These are phyloP conservation scores for Camelus bactrianus DNA, from an alignment of 2,113 vertebrate genomes.

Conservation along the genomic window DNA sequence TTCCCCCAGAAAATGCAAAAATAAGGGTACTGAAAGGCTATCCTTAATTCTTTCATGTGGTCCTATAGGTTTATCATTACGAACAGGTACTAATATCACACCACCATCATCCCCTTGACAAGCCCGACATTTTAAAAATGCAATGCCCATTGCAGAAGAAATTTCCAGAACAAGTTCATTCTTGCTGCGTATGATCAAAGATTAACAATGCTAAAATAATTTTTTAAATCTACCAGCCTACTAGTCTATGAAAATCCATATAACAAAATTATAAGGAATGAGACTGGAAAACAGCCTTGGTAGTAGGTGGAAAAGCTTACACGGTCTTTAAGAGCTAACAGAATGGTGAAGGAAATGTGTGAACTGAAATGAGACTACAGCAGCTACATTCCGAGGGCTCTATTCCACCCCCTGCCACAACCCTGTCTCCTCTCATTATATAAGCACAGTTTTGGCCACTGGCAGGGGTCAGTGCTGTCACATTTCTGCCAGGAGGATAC, in stretches of 20 bases:
- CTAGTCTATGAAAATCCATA: constrained; percentile 40
- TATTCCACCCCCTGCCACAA: not conserved
- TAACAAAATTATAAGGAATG: constrained; percentile 11
- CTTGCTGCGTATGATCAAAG: constrained; percentile 6
- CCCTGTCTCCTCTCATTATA: not conserved
- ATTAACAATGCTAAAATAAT: not conserved
- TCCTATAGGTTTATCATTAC: not conserved
- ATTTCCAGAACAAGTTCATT: constrained; percentile 41
- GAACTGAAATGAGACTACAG: not conserved
- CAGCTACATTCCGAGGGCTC: not conserved
- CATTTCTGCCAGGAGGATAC: not conserved
- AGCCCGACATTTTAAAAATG: constrained; percentile 7
- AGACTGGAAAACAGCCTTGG: not conserved
- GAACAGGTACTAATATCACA: not conserved
- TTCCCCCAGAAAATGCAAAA: constrained; percentile 58
- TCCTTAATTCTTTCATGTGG: not conserved
- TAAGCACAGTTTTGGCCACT: not conserved
- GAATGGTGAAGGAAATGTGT: constrained; percentile 31
- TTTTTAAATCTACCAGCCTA: not conserved
- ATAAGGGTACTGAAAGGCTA: not conserved
- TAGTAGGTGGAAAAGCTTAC: not conserved
- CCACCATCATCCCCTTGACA: not conserved
- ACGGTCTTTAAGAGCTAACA: constrained; percentile 22
- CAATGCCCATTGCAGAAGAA: not conserved
- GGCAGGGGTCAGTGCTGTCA: not conserved